Evolutionary conservation across 2,113 vertebrate species (phyloP).

Genomic region (Diphyllodes magnificus): DNA sequence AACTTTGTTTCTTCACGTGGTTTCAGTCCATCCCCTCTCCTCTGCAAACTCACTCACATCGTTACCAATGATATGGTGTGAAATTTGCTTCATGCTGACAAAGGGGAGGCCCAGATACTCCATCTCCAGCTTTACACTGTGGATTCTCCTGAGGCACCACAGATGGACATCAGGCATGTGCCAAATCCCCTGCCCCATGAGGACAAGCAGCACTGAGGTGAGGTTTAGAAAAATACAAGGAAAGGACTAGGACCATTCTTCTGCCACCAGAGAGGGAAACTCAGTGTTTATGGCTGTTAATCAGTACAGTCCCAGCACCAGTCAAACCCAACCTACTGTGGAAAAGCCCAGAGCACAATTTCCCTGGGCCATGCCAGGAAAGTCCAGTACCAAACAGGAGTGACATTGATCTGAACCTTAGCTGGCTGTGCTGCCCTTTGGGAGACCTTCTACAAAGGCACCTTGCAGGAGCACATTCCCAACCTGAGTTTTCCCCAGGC

Average conservation of each 20-base stretch:
- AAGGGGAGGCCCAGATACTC: neutral
- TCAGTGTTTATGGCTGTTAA: neutral
- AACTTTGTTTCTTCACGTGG: neutral
- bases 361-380: rapidly evolving
- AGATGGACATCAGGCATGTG: neutral
- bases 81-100: neutral
- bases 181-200: rapidly evolving
- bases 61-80: too few species aligned
- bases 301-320: neutral
- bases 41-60: neutral
- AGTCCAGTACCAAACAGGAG: neutral
- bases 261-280: neutral
- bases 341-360: neutral
- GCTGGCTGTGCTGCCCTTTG: neutral
- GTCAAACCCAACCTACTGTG: neutral
- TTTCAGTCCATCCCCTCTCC: neutral
- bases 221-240: neutral
- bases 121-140: neutral
- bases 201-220: neutral
- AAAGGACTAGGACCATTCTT: neutral
- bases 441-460: neutral
- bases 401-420: rapidly evolving
- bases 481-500: neutral
- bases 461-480: neutral
- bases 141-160: neutral